phyloP scores from a whole-genome alignment of 2,113 vertebrate genomes.

The Nibea coibor region DNA sequence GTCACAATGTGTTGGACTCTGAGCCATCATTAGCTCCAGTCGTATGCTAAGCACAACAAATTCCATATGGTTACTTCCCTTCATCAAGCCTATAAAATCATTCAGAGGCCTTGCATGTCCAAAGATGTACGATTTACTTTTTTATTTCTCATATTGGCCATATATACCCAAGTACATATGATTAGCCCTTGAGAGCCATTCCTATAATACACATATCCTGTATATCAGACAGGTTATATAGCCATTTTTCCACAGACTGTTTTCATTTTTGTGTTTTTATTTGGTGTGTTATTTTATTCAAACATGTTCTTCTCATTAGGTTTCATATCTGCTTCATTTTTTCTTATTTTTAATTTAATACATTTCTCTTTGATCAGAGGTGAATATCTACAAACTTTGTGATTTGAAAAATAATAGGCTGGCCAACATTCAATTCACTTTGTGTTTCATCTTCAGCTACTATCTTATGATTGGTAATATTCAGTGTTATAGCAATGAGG shows the following conservation, averaged over 20 bases:
- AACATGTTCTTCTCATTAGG: constrained; percentile 12
- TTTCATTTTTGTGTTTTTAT: not conserved
- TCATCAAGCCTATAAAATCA: not conserved
- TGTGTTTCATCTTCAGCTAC: not conserved
- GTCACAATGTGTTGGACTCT: not conserved
- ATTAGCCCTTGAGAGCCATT: not conserved
- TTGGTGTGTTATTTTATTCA: not conserved
- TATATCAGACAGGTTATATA: not conserved
- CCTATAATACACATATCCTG: not conserved
- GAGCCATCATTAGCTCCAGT: not conserved
- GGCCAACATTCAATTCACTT: not conserved
- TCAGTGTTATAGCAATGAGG: not conserved
- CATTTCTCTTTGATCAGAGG: not conserved
- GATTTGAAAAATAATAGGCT: not conserved
- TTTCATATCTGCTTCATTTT: not conserved
- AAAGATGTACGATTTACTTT: not conserved
- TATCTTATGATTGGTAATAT: not conserved
- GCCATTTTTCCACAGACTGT: not conserved
- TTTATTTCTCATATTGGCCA: not conserved
- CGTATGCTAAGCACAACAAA: not conserved
- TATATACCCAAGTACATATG: not conserved
- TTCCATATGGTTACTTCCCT: not conserved
- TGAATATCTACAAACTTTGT: not conserved
- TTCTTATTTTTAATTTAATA: not conserved
- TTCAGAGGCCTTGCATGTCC: not conserved